These are phyloP conservation scores for Bradypus variegatus DNA, from an alignment of 2,797 vertebrate species.

Conservation along the genomic window DNA sequence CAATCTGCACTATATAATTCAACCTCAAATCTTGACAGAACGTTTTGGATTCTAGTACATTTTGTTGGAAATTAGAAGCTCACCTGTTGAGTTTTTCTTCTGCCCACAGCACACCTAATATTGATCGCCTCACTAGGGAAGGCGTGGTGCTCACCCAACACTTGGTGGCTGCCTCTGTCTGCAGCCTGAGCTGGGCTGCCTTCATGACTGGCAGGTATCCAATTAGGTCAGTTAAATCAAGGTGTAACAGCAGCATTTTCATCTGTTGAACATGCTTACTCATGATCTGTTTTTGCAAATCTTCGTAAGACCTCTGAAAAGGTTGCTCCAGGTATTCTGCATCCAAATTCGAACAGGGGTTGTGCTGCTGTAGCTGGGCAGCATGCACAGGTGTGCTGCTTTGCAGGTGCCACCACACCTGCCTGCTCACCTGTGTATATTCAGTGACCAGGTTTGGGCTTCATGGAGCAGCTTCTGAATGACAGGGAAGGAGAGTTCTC, in stretches of 20 bases:
- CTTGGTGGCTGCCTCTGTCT: slow-evolving; percentile 84
- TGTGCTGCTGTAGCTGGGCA: background rate
- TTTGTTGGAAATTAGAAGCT: no score
- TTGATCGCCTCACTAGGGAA: slow-evolving; percentile 82
- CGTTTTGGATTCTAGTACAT: background rate
- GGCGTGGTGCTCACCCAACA: slow-evolving; percentile 88
- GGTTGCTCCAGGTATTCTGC: fast-evolving
- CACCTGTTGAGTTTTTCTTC: background rate
- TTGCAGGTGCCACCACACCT: no score
- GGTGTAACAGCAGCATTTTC: fast-evolving
- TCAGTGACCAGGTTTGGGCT: background rate
- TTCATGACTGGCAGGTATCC: slow-evolving; percentile 89
- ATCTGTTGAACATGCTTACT: background rate
- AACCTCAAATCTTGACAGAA: background rate
- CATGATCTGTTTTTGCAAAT: background rate
- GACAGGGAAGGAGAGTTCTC: background rate
- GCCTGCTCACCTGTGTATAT: background rate
- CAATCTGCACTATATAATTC: no score
- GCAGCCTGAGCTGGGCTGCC: slow-evolving; percentile 85
- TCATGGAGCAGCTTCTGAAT: no score
- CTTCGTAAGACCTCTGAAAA: background rate
- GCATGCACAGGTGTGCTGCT: no score
- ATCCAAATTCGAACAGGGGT: no score
- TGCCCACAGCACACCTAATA: slow-evolving; percentile 82
- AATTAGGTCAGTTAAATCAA: slow-evolving; percentile 78